phyloP scores from a whole-genome alignment of 2,113 vertebrate genomes.

The Microcebus griseorufus region DNA sequence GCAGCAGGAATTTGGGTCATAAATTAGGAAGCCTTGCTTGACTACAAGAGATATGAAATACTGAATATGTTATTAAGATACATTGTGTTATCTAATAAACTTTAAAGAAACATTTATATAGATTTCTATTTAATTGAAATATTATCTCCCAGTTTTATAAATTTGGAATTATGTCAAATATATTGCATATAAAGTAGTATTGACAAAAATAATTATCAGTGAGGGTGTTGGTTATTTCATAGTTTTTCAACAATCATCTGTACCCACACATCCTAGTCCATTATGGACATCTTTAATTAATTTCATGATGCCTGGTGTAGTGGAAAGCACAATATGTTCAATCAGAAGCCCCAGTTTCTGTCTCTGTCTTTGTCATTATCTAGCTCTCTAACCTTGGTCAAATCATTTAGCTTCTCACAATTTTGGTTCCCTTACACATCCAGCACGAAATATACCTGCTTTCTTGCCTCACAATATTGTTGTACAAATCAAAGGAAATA shows the following conservation, averaged over 20 bases:
- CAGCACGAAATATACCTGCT: background rate
- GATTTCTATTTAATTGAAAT: constrained; percentile 44
- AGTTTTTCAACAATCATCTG: background rate
- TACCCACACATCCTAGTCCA: background rate
- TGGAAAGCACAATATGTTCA: background rate
- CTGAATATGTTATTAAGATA: constrained; percentile 59
- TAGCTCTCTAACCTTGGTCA: constrained; percentile 25
- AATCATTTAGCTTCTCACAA: constrained; percentile 41
- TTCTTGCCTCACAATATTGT: constrained; percentile 1
- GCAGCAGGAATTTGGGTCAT: constrained; percentile 68
- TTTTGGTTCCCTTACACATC: constrained; percentile 2
- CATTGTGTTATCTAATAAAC: constrained; percentile 31
- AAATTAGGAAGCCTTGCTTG: constrained; percentile 57
- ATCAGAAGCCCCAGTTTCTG: background rate
- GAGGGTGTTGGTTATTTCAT: background rate
- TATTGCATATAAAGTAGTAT: constrained; percentile 29
- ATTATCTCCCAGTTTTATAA: background rate
- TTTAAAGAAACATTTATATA: constrained; percentile 50
- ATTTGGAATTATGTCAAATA: constrained; percentile 36
- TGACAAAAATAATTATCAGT: constrained; percentile 49
- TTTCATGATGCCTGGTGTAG: background rate
- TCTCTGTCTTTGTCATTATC: constrained; percentile 21
- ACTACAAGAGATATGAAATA: constrained; percentile 44
- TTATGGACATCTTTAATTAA: constrained; percentile 25
- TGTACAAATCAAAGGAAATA: constrained; percentile 56